These are phyloP conservation scores for Drosophila sordidula DNA, from an alignment of 2,888 invertebrate genomes.

Conservation along the genomic window DNA sequence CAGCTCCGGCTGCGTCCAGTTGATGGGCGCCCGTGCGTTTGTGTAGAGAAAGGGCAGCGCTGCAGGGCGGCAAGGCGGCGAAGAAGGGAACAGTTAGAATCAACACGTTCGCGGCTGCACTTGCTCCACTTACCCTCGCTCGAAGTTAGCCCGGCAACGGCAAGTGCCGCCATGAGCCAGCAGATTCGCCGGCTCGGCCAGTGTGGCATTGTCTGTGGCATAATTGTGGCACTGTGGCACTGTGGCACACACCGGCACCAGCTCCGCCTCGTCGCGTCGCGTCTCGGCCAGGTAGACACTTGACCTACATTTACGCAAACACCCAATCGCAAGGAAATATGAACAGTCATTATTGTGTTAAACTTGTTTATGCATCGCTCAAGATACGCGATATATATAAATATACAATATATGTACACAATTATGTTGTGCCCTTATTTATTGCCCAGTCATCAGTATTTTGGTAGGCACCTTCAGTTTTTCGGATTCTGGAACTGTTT, in stretches of 20 bases:
- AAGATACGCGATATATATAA: conserved; percentile 4
- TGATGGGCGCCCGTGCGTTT: conserved; percentile 72
- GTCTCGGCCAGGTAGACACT: conserved; percentile 42
- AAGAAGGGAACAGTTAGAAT: not conserved
- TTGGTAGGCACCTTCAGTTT: conserved; percentile 1
- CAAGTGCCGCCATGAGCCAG: conserved; percentile 70
- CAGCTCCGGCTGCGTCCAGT: conserved; percentile 81
- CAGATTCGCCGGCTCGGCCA: conserved; percentile 54
- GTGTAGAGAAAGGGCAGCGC: conserved; percentile 81
- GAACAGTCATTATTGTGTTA: conserved; percentile 64
- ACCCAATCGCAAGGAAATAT: conserved; percentile 29
- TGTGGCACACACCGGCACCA: not conserved
- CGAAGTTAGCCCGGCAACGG: conserved; percentile 40
- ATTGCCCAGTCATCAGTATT: conserved; percentile 22
- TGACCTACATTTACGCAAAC: conserved; percentile 68
- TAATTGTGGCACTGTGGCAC: conserved; percentile 47
- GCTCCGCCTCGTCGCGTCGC: not conserved
- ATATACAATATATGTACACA: not conserved
- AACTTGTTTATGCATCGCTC: conserved; percentile 50
- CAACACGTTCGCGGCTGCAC: too few relatives aligned
- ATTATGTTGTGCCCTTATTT: conserved; percentile 6
- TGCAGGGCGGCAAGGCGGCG: conserved; percentile 41
- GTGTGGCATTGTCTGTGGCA: conserved; percentile 65
- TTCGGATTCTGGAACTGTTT: conserved; percentile 8
- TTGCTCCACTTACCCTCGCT: conserved; percentile 60